Evolutionary conservation across 1,140 invertebrate genomes (phyloP), one percentile per base, ranked within the genome.

Genomic region (Aethina tumida): DNA sequence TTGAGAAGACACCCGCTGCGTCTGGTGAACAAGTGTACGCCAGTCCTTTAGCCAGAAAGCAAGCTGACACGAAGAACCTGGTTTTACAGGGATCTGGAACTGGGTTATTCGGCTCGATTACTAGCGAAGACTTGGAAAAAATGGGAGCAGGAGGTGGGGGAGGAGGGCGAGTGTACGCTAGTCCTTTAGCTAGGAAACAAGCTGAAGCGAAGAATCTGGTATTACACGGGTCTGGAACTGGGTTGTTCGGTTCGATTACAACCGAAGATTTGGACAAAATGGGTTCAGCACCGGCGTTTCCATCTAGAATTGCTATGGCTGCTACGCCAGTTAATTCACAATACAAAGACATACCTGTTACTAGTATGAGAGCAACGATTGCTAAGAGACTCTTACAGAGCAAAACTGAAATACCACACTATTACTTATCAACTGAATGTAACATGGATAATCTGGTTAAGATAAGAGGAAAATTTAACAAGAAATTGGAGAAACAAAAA

Each of bases 361-460:
- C 87, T 0, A 86, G 79, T 56, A 92, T 98, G 64, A 70, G 95
- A 41, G 75, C 77, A 38, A 79, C 88, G 14, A 95, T 98, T 58
- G 95, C 94, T 4, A 91, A 92, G 64, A 68, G 95, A 45, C 70
- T 99, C 14, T 61, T 84, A 1, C 77, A 91, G 56, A 97, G 95
- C 20, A 99, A 99, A 70, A 79, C 79, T 52, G 75, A 70, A 17
- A 93, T 99, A 59, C 97, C 97, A 15, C 96, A 99, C 66, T 99
- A 55, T 35, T 55, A 55, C 32, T 41, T 55, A 15, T 40, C 47
- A 5, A 33, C 46, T 5, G 48, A 55, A 36, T 32, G 50, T 7
- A 47, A 52, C 28, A 36, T 55, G 2, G 53, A 55, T 39, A 45
- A 52, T 9, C 32, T 55, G 13, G n/a, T 55, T 16, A 46, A 47